Base-by-base conservation (phyloP, 2,888 invertebrate species). In the Cheiracanthium punctorium region DNA sequence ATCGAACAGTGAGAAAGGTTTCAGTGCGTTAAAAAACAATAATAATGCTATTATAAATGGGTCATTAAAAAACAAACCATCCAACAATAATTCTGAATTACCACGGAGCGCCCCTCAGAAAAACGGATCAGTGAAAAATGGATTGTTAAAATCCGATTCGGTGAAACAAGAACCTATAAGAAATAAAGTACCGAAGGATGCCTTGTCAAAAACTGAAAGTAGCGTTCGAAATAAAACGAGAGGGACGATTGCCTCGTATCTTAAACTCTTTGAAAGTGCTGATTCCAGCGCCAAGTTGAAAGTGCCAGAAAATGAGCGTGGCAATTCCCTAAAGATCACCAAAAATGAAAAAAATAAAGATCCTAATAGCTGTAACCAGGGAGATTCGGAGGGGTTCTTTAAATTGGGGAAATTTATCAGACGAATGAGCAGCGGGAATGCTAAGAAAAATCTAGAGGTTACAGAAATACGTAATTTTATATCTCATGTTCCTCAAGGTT, bases 201-300 rank as follows among this genome's bases (percentile, higher is more conserved):
- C 37, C 10, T 37, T 10, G 20, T 17, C 33, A 12, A 41, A 64
- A 29, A 20, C 20, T 32, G 48, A 58, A 1, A 28, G 17, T 1
- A 52, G 17, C 8, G 72, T 52, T 1, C 82, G 71, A 29, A 43
- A 58, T 24, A 71, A 71, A 0, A 64, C 76, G 8, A 41, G 76
- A 30, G 74, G 79, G 2, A 79, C 74, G 43, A 79, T 85, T 12
- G 73, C 79, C 0, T 72, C 84, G 0, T 85, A 85, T 8, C 24
- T 85, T 52, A 85, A 80, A 14, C 72, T 48, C 1, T 85, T 85
- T 30, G 84, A 85, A 17, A 77, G 0, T 8, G 20, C 67, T 0
- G 24, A 58, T 12, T 28, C 1, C 14, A 20, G 73, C 10, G n/a
- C 7, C 0, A 85, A 70, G 41, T 24, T n/a, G 12, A 79, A 64